Percentiles rank a stretch among this genome's conserved stretches.
These are phyloP conservation scores for Boulengeromyrus knoepffleri DNA, from an alignment of 2,113 vertebrate species.

Conservation along the genomic window DNA sequence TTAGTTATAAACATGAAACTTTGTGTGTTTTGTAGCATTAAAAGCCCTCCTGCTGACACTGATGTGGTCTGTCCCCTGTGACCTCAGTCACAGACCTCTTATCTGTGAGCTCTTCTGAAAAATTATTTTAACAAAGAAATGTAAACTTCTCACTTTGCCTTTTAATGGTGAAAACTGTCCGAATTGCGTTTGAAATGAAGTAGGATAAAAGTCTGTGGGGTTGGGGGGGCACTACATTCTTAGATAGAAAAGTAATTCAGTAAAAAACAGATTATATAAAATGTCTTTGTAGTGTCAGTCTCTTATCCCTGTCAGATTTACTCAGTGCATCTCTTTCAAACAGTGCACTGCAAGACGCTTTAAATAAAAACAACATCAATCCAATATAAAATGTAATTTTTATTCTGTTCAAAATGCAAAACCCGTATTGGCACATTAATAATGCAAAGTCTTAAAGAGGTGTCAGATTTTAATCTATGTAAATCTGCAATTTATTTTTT, in stretches of 20 bases:
- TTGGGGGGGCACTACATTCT: not conserved
- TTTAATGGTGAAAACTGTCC: not conserved
- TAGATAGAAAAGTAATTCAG: not conserved
- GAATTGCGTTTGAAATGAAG: not conserved
- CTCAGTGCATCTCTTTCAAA: not conserved
- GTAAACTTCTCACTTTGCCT: not conserved
- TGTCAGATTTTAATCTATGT: not conserved
- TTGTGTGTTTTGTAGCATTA: not conserved
- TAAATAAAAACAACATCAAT: not conserved
- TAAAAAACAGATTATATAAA: not conserved
- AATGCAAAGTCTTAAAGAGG: not conserved
- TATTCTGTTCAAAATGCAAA: not conserved
- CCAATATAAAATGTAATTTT: not conserved
- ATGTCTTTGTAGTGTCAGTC: not conserved
- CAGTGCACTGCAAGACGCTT: not conserved
- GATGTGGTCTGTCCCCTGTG: not conserved
- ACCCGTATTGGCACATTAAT: not conserved
- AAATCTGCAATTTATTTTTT: not conserved
- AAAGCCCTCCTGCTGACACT: not conserved
- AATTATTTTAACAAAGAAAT: not conserved
- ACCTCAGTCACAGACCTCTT: not conserved
- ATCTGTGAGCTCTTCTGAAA: not conserved
- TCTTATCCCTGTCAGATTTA: not conserved
- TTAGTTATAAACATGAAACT: not conserved
- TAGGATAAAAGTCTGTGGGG: not conserved